Conservation (phyloP, 2,113 vertebrate species). For the Hippocampus guttulatus region DNA sequence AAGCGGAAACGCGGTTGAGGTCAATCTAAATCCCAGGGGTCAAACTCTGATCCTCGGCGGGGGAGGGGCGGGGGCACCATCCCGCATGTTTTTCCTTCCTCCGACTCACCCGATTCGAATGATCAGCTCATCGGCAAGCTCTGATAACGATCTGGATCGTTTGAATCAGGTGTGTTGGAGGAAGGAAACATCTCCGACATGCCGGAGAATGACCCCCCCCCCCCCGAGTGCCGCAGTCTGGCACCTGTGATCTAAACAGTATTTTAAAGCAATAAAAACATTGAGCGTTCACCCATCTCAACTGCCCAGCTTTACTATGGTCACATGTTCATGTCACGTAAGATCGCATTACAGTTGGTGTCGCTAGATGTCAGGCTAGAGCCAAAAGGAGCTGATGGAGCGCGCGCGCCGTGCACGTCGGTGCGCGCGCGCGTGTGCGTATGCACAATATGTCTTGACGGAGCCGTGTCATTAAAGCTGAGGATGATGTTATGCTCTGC, state of each 20-base stretch:
- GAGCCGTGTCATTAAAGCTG: slow-evolving; percentile 46
- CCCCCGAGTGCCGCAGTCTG: no score
- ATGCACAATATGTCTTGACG: slow-evolving; percentile 13
- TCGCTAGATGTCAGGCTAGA: slow-evolving; percentile 73
- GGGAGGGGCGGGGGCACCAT: no score
- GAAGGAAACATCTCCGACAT: no score
- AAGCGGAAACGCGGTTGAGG: neutral
- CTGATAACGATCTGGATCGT: no score
- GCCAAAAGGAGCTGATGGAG: slow-evolving; percentile 48
- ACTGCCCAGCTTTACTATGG: slow-evolving; percentile 10
- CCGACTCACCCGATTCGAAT: no score
- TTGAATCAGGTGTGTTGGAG: no score
- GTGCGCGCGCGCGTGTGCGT: slow-evolving; percentile 21
- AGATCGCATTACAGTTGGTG: slow-evolving; percentile 46
- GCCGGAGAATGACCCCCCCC: no score
- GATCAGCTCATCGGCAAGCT: no score
- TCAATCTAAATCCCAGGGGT: neutral
- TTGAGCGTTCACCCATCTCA: slow-evolving; percentile 6
- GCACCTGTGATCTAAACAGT: neutral
- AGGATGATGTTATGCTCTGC: slow-evolving; percentile 46
- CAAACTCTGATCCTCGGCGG: no score
- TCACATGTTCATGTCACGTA: slow-evolving; percentile 39
- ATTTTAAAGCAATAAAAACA: neutral
- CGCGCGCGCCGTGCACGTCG: slow-evolving; percentile 11
- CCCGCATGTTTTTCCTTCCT: no score